Conservation (phyloP, 2,888 invertebrate genomes). For the Scaptomyza caliginosa region DNA sequence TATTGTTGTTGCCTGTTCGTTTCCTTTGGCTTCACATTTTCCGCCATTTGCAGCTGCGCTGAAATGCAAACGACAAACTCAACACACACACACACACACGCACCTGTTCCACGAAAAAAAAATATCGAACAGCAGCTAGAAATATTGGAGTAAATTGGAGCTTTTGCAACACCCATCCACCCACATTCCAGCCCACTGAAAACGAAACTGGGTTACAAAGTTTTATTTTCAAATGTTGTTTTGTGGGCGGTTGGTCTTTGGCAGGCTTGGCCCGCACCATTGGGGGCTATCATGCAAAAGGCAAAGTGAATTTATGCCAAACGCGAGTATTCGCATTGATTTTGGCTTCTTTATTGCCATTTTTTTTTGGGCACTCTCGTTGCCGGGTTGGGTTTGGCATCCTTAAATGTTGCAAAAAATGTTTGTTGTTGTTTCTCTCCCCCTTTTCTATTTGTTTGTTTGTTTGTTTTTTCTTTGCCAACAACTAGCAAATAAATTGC, state of each 20-base stretch:
- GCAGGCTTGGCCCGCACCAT: neutral
- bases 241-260: constrained; percentile 7
- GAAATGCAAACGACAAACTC: constrained; percentile 57
- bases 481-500: constrained; percentile 67
- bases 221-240: constrained; percentile 63
- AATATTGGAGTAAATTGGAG: constrained; percentile 10
- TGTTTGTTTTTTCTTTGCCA: constrained; percentile 23
- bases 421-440: constrained; percentile 23
- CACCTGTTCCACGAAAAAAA: neutral
- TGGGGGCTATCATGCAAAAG: constrained; percentile 22
- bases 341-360: constrained; percentile 70
- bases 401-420: constrained; percentile 58
- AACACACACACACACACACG: constrained; percentile 12
- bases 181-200: constrained; percentile 8
- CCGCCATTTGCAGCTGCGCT: constrained; percentile 63
- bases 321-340: constrained; percentile 76
- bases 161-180: constrained; percentile 1
- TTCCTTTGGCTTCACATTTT: constrained; percentile 61
- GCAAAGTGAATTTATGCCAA: constrained; percentile 74
- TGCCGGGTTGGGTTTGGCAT: constrained; percentile 37
- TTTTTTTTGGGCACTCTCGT: constrained; percentile 33
- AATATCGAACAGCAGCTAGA: constrained; percentile 41
- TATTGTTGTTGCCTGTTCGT: constrained; percentile 6
- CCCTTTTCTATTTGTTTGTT: constrained; percentile 14
- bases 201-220: constrained; percentile 72